Percentiles rank a stretch among this genome's conserved stretches.
Conservation (phyloP, 2,888 invertebrate species). For the Phrixothrix hirtus region DNA sequence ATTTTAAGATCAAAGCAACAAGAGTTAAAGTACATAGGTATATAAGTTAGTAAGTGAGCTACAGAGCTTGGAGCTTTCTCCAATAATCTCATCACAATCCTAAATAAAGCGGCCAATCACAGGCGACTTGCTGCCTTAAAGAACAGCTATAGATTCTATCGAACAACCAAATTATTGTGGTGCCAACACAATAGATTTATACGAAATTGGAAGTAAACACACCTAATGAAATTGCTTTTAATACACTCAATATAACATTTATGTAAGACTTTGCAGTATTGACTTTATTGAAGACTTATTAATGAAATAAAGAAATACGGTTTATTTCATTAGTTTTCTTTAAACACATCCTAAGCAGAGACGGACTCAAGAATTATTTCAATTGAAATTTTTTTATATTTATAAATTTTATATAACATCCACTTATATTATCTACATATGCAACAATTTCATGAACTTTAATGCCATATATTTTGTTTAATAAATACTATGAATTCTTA, state of each 20-base stretch:
- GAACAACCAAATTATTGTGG: constrained; percentile 24
- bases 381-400: too few relatives aligned
- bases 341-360: neutral
- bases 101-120: constrained; percentile 23
- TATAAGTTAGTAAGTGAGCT: constrained; percentile 13
- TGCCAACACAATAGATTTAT: constrained; percentile 20
- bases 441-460: too few relatives aligned
- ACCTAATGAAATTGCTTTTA: constrained; percentile 17
- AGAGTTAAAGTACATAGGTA: constrained; percentile 14
- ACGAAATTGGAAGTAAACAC: constrained; percentile 17
- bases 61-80: constrained; percentile 17
- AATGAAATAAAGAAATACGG: neutral
- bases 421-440: too few relatives aligned
- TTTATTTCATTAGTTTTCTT: neutral
- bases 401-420: too few relatives aligned
- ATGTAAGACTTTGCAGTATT: constrained; percentile 1
- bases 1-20: constrained; percentile 17
- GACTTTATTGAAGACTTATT: neutral
- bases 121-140: constrained; percentile 18
- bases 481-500: too few relatives aligned
- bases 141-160: constrained; percentile 17
- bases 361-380: neutral
- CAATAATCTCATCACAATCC: constrained; percentile 24
- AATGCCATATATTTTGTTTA: too few relatives aligned
- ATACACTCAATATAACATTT: constrained; percentile 2